Percentiles rank a stretch among this genome's conserved stretches.
These are phyloP conservation scores for Vanacampus margaritifer DNA, from an alignment of 2,113 vertebrate genomes.

Conservation along the genomic window DNA sequence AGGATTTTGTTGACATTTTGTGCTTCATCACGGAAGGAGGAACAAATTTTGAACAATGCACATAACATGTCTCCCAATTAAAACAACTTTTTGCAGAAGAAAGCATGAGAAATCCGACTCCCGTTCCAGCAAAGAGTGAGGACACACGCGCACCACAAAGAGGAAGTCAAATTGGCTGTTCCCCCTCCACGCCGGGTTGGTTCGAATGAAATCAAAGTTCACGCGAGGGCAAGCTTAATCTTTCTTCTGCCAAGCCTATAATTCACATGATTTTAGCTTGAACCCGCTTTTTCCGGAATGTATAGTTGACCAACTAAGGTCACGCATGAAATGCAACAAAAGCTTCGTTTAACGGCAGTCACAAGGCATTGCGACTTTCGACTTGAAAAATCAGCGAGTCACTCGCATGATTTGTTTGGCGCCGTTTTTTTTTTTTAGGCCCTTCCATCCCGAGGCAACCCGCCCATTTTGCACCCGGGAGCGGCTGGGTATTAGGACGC, in stretches of 20 bases:
- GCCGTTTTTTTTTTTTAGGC: not conserved
- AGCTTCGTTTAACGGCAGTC: not conserved
- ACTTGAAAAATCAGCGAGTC: not conserved
- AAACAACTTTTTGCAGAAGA: not conserved
- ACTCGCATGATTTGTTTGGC: not conserved
- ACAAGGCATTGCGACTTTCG: not conserved
- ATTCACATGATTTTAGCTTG: not conserved
- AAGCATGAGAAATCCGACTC: not conserved
- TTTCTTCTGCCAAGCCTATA: not conserved
- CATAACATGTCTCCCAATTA: not conserved
- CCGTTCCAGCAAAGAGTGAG: not conserved
- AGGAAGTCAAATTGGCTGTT: constrained; percentile 6
- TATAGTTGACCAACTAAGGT: constrained; percentile 3
- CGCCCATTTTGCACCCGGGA: too few relatives aligned
- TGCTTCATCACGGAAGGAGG: not conserved
- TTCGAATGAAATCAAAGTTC: constrained; percentile 30
- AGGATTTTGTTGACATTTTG: not conserved
- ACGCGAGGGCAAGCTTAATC: constrained; percentile 18
- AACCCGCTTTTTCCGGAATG: not conserved
- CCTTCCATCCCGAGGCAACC: not conserved
- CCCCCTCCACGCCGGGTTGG: constrained; percentile 2
- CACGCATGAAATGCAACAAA: not conserved
- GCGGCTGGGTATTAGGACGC: not conserved
- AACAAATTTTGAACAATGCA: not conserved
- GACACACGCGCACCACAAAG: constrained; percentile 3